These are phyloP conservation scores for Cyclargus thomasi DNA, from an alignment of 1,140 invertebrate genomes.

Conservation along the genomic window DNA sequence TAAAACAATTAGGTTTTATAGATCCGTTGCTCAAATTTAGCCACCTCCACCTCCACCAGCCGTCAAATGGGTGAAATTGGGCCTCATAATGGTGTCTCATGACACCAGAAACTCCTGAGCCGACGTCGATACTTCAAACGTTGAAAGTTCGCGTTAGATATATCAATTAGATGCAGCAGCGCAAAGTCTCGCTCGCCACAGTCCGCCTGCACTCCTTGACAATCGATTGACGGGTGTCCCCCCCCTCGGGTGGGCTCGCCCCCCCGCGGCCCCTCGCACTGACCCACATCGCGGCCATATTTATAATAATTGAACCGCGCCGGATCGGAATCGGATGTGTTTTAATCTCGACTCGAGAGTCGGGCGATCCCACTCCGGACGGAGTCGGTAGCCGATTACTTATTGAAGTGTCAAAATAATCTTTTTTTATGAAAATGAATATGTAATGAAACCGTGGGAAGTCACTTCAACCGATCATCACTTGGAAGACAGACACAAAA, in stretches of 20 bases:
- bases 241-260: conserved; percentile 30
- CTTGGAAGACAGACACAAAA: too few species aligned
- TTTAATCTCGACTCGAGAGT: conserved; percentile 2
- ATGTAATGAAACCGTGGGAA: too few species aligned
- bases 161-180: not conserved
- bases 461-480: too few species aligned
- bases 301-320: conserved; percentile 73
- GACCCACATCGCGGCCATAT: conserved; percentile 71
- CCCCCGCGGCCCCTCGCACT: conserved; percentile 40
- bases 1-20: too few species aligned
- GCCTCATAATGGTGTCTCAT: too few species aligned
- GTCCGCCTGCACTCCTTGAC: conserved; percentile 64
- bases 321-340: conserved; percentile 14
- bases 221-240: conserved; percentile 73
- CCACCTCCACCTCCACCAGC: too few species aligned
- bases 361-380: not conserved
- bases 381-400: not conserved
- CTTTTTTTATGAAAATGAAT: too few species aligned
- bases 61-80: too few species aligned
- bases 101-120: too few species aligned
- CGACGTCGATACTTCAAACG: not conserved
- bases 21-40: too few species aligned
- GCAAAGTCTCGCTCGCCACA: conserved; percentile 23
- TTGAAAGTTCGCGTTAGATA: not conserved
- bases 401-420: conserved; percentile 20